Evolutionary conservation across 1,140 invertebrate species (phyloP), one percentile per base, ranked within the genome.

Genomic region (Doryteuthis pealeii): DNA sequence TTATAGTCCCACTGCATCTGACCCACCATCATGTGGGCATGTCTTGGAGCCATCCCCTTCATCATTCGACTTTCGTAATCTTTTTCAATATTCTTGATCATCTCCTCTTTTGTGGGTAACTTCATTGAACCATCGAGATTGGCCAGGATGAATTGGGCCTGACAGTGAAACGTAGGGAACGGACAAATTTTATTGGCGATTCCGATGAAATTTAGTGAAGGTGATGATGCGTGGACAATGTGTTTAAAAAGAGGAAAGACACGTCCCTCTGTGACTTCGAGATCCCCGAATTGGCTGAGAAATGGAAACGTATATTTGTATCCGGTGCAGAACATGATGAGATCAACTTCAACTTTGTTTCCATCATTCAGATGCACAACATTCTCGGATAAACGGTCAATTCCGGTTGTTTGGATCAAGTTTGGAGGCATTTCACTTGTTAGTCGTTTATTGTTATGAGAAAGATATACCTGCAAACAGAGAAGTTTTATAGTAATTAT

Each of bases 171-270:
- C 89, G 95, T 92, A 67, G 92, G 92, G 82, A 95, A 95, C 0
- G 94, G 93, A 81, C 93, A 92, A 0, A 94, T 92, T 79, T 92
- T 91, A 82, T 91, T 93, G 1, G 92, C 92, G 26, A 96, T 86
- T 2, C 94, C 94, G 76, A 96, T 90, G 72, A 96, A 90, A 69
- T 91, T 92, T 87, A 96, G 91, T n/a, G 90, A 91, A 12, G 94
- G 93, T 82, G 93, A 91, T 71, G 92, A 88, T 33, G 92, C 92
- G 80, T 95, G 92, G 45, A 96, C 90, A 49, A 95, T 84, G 82
- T 96, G 94, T 80, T 94, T 94, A 89, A 94, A 96, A 3, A 97
- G 90, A 0, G 93, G 93, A 79, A 91, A 90, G 1, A 97, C 92
- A 82, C 91, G 92, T 81, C 94, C 94, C 33, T 93, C 91, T 31